Conservation (phyloP, 2,797 vertebrate genomes). For the Arvicola amphibius region DNA sequence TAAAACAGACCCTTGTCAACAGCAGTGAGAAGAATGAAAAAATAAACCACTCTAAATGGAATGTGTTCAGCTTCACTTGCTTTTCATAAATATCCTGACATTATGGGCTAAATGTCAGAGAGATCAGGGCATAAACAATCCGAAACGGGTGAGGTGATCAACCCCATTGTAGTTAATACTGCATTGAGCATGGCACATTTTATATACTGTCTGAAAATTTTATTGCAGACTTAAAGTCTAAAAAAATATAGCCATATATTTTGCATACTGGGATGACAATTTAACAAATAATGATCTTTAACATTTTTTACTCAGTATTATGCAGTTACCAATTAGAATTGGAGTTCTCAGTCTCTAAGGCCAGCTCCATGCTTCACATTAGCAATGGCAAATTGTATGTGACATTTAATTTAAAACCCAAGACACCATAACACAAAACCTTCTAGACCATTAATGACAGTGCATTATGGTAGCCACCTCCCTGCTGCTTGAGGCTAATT, state of each 20-base stretch:
- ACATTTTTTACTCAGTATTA: slow-evolving; percentile 71
- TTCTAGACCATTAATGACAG: slow-evolving; percentile 78
- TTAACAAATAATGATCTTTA: slow-evolving; percentile 74
- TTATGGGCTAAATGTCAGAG: slow-evolving; percentile 77
- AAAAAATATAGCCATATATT: neutral
- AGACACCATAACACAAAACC: slow-evolving; percentile 80
- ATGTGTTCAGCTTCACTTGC: slow-evolving; percentile 74
- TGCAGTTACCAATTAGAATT: slow-evolving; percentile 82
- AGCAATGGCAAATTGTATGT: slow-evolving; percentile 86
- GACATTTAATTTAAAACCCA: slow-evolving; percentile 87
- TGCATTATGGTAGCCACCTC: slow-evolving; percentile 57
- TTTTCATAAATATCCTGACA: slow-evolving; percentile 81
- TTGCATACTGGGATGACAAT: slow-evolving; percentile 29
- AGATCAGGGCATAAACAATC: slow-evolving; percentile 73
- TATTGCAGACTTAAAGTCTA: slow-evolving; percentile 27
- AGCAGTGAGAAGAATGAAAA: slow-evolving; percentile 48
- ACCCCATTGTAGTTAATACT: slow-evolving; percentile 68
- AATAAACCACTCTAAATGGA: slow-evolving; percentile 65
- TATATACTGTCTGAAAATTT: slow-evolving; percentile 71
- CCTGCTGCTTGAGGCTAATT: neutral
- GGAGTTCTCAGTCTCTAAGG: slow-evolving; percentile 72
- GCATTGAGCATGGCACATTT: slow-evolving; percentile 51
- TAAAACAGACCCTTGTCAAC: slow-evolving; percentile 78
- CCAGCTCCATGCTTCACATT: slow-evolving; percentile 82
- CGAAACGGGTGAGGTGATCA: slow-evolving; percentile 66